phyloP scores from a whole-genome alignment of 2,888 invertebrate species.

The Erannis defoliaria region DNA sequence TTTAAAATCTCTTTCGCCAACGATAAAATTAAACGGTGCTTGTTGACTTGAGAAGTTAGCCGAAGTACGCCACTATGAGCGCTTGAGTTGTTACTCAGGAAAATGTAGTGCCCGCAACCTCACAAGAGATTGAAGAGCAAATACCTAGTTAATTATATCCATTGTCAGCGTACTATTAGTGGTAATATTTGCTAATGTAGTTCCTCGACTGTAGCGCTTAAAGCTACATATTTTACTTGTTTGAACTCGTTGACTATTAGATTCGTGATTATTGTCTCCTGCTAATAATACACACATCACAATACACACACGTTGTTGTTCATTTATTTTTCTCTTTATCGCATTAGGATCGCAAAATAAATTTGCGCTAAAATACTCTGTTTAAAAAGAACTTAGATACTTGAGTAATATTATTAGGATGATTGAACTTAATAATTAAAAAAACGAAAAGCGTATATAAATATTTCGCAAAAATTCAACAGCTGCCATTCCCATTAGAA shows the following conservation, averaged over 20 bases:
- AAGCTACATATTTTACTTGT: background rate
- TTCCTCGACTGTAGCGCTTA: background rate
- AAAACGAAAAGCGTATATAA: too few species aligned
- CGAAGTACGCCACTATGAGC: conserved; percentile 32
- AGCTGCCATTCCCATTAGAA: too few species aligned
- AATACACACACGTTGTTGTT: too few species aligned
- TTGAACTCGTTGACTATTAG: background rate
- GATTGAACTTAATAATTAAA: too few species aligned
- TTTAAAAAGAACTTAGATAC: too few species aligned
- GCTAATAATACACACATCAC: background rate
- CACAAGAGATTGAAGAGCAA: conserved; percentile 18
- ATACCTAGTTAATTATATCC: conserved; percentile 6
- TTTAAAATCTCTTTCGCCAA: conserved; percentile 48
- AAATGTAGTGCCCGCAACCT: conserved; percentile 6
- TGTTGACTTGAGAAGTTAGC: conserved; percentile 39
- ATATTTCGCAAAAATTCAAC: too few species aligned
- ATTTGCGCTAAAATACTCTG: too few species aligned
- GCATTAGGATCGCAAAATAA: too few species aligned
- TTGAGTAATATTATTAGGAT: too few species aligned
- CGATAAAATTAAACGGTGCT: conserved; percentile 33
- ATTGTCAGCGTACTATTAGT: conserved; percentile 2
- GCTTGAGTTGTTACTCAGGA: conserved; percentile 18
- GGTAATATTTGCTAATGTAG: conserved; percentile 3
- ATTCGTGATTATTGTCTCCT: too few species aligned
- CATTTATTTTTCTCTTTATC: too few species aligned